Percentiles rank a stretch among this genome's conserved stretches.
These are phyloP conservation scores for Falcaria lacertinaria DNA, from an alignment of 2,888 invertebrate species.

Conservation along the genomic window DNA sequence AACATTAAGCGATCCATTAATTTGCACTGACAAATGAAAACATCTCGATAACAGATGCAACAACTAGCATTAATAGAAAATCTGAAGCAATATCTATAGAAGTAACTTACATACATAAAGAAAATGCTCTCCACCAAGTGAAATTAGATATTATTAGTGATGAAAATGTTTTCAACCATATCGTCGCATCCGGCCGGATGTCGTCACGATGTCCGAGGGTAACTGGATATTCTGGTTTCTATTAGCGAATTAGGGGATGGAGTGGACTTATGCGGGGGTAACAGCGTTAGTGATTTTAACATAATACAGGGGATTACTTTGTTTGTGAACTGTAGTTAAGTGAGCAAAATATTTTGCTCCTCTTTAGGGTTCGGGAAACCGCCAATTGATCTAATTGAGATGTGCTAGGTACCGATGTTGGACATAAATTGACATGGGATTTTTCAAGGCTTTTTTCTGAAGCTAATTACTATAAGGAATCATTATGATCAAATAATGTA, in stretches of 20 bases:
- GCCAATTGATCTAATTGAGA: neutral
- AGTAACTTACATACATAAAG: too few relatives aligned
- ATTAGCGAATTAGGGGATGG: constrained; percentile 73
- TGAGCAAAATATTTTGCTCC: neutral
- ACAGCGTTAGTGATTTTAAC: constrained; percentile 44
- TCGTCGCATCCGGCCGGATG: constrained; percentile 44
- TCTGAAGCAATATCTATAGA: too few relatives aligned
- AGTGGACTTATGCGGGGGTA: constrained; percentile 32
- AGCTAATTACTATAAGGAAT: too few relatives aligned
- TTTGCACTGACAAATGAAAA: too few relatives aligned
- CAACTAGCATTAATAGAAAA: too few relatives aligned
- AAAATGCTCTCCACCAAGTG: too few relatives aligned
- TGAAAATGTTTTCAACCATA: constrained; percentile 41
- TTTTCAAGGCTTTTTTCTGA: too few relatives aligned
- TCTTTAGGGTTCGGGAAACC: neutral
- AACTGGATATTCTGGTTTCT: constrained; percentile 70
- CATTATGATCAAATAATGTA: too few relatives aligned
- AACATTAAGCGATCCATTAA: too few relatives aligned
- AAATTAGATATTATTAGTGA: constrained; percentile 9
- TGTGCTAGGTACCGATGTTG: neutral
- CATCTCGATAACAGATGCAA: too few relatives aligned
- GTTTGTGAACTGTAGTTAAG: constrained; percentile 4
- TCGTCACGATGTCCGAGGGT: constrained; percentile 59
- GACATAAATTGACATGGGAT: too few relatives aligned
- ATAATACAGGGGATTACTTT: constrained; percentile 26